Conservation (phyloP, 2,113 vertebrate species). For the Eclectus roratus region DNA sequence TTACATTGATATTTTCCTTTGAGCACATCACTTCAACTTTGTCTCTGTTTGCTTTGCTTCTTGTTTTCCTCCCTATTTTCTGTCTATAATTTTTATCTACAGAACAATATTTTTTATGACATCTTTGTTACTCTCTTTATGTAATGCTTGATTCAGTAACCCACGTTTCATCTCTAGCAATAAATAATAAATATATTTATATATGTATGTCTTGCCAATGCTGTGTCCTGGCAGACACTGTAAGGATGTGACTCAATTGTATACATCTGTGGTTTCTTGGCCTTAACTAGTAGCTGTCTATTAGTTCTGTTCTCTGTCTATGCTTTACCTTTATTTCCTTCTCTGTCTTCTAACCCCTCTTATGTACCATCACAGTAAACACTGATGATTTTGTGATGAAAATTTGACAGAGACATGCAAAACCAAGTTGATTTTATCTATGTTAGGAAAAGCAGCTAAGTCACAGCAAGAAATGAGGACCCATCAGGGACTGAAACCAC, state of each 20-base stretch:
- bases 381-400: background rate
- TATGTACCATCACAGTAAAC: background rate
- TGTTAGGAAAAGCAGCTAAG: background rate
- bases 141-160: background rate
- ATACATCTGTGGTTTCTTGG: background rate
- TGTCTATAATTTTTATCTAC: background rate
- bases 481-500: background rate
- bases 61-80: background rate
- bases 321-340: background rate
- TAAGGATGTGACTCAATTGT: background rate
- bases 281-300: background rate
- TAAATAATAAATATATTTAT: background rate
- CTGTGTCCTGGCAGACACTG: background rate
- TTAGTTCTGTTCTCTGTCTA: background rate
- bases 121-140: background rate
- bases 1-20: background rate
- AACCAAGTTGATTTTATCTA: background rate
- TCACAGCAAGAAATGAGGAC: background rate
- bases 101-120: background rate
- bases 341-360: background rate
- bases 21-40: background rate
- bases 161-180: background rate
- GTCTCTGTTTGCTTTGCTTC: background rate
- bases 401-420: background rate
- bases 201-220: background rate